A percentile compares a stretch with the other conserved stretches of the same genome.
phyloP scores from a whole-genome alignment of 2,888 invertebrate genomes.

The Hedychridium roseum region DNA sequence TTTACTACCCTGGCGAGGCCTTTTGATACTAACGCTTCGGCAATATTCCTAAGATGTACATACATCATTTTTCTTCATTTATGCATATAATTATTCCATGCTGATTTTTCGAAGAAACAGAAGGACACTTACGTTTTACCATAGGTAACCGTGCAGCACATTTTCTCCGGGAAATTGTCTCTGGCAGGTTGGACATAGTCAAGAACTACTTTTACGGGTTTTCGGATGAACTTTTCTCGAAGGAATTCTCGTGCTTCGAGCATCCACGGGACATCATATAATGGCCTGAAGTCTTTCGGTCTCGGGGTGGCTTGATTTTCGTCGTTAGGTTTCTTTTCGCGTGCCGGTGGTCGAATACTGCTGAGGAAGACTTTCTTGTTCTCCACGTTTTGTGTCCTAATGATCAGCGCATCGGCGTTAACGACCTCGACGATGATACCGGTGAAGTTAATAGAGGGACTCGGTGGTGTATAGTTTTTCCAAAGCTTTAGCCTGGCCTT shows the following conservation, averaged over 20 bases:
- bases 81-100: not conserved
- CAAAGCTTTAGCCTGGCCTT: slow-evolving; percentile 87
- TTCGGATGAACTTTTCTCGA: slow-evolving; percentile 93
- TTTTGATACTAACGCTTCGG: slow-evolving; percentile 90
- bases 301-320: slow-evolving; percentile 74
- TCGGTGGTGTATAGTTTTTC: slow-evolving; percentile 87
- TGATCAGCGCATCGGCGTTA: slow-evolving; percentile 91
- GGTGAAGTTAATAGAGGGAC: slow-evolving; percentile 78
- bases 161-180: slow-evolving; percentile 93
- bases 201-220: slow-evolving; percentile 89
- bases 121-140: slow-evolving; percentile 77
- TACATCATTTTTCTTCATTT: not conserved
- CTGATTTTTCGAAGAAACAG: too few species aligned
- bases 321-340: slow-evolving; percentile 68
- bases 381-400: slow-evolving; percentile 81
- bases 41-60: slow-evolving; percentile 78
- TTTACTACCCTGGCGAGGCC: slow-evolving; percentile 93
- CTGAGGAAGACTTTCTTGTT: slow-evolving; percentile 94
- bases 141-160: slow-evolving; percentile 89
- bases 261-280: slow-evolving; percentile 99
- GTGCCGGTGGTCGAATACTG: slow-evolving; percentile 91
- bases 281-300: slow-evolving; percentile 82
- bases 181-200: slow-evolving; percentile 97
- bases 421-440: slow-evolving; percentile 90
- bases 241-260: slow-evolving; percentile 97